Conservation (phyloP, 1,140 invertebrate genomes). For the Drosophila malerkotliana region DNA sequence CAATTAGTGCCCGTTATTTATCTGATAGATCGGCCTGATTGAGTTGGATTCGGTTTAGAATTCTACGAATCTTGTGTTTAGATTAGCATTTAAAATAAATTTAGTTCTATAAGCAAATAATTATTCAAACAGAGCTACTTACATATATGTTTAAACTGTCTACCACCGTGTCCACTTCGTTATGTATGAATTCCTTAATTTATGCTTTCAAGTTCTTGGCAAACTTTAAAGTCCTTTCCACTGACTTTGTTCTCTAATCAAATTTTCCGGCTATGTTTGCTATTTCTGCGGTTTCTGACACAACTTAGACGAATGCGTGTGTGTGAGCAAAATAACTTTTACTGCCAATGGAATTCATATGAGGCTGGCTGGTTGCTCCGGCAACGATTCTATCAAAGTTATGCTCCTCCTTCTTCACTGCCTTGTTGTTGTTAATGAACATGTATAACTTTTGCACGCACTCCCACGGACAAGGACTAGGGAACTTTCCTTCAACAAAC, state of each 20-base stretch:
- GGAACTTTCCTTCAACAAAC: constrained; percentile 42
- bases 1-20: constrained; percentile 76
- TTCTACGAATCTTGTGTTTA: not conserved
- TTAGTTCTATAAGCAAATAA: not conserved
- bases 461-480: constrained; percentile 16
- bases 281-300: constrained; percentile 44
- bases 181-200: constrained; percentile 12
- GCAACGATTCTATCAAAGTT: constrained; percentile 73
- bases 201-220: constrained; percentile 25
- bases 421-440: constrained; percentile 73
- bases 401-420: constrained; percentile 28
- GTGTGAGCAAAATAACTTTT: constrained; percentile 61
- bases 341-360: constrained; percentile 42
- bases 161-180: not conserved
- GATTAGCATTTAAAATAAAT: no score
- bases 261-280: constrained; percentile 71
- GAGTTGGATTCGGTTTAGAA: constrained; percentile 35
- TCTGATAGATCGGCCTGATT: constrained; percentile 65
- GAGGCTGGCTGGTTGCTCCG: constrained; percentile 32
- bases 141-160: no score
- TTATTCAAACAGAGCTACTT: not conserved
- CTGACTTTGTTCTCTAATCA: constrained; percentile 59
- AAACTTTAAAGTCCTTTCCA: constrained; percentile 51
- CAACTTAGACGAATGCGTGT: constrained; percentile 8
- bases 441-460: constrained; percentile 71